A percentile compares a stretch with the other conserved stretches of the same genome.
Evolutionary conservation across 53 echinoderm and acorn worm genomes (phyloP).

Genomic region (Arbacia lixula): DNA sequence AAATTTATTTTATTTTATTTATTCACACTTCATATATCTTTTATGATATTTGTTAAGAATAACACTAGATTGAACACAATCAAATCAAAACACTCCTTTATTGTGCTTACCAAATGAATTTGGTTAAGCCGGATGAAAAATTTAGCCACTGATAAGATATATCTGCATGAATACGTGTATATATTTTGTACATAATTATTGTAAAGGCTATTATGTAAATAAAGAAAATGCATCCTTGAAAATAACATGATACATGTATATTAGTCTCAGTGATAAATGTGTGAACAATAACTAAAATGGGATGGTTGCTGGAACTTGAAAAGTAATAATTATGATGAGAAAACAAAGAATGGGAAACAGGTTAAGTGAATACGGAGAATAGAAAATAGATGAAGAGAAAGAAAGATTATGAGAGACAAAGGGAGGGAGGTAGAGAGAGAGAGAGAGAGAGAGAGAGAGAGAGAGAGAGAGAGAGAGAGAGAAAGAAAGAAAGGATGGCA

Average conservation of each 20-base stretch:
- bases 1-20: too few relatives aligned
- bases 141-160: too few relatives aligned
- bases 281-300: neutral
- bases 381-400: neutral
- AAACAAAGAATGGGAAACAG: neutral
- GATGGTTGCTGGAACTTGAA: neutral
- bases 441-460: neutral
- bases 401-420: too few relatives aligned
- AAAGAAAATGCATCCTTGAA: too few relatives aligned
- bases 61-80: too few relatives aligned
- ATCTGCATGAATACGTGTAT: neutral
- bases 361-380: neutral
- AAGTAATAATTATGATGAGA: neutral
- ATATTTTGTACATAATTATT: neutral
- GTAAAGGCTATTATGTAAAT: constrained; percentile 3
- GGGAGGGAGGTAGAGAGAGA: neutral
- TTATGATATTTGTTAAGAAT: too few relatives aligned
- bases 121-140: too few relatives aligned
- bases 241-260: too few relatives aligned
- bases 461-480: neutral
- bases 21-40: too few relatives aligned
- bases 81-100: too few relatives aligned
- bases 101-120: too few relatives aligned
- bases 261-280: too few relatives aligned
- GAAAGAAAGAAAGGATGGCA: neutral